These are phyloP conservation scores for Phaethon lepturus DNA, from an alignment of 2,113 vertebrate species.

Conservation along the genomic window DNA sequence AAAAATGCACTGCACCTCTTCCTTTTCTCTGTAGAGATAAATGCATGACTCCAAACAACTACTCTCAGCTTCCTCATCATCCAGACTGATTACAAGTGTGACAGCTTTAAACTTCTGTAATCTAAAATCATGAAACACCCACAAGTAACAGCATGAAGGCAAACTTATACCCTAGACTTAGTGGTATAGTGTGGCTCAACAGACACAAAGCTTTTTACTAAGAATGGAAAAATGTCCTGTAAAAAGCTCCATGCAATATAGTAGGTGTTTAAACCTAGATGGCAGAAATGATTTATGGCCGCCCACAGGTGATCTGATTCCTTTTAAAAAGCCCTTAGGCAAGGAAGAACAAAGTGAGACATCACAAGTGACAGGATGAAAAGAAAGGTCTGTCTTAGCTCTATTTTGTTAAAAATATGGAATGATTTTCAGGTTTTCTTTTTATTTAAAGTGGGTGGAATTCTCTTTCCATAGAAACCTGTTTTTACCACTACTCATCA, in stretches of 20 bases:
- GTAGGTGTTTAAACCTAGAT: not conserved
- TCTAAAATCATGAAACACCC: constrained; percentile 4
- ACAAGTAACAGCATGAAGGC: not conserved
- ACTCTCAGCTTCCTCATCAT: not conserved
- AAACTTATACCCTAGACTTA: not conserved
- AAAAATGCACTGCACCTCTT: not conserved
- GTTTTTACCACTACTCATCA: constrained; percentile 6
- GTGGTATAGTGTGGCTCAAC: not conserved
- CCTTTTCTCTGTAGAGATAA: not conserved
- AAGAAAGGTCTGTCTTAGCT: not conserved
- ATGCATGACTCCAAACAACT: not conserved
- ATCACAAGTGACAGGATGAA: not conserved
- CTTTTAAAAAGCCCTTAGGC: not conserved
- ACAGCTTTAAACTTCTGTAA: not conserved
- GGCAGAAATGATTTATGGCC: not conserved
- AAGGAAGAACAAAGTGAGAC: not conserved
- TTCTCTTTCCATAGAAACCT: constrained; percentile 17
- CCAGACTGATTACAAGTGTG: not conserved
- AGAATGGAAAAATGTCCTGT: not conserved
- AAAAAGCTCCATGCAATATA: not conserved
- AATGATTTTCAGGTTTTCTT: not conserved
- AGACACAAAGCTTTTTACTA: not conserved
- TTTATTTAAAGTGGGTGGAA: not conserved
- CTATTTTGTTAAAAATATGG: not conserved
- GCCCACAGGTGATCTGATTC: not conserved